phyloP scores from a whole-genome alignment of 2,888 invertebrate genomes.

The Parnassius mnemosyne region DNA sequence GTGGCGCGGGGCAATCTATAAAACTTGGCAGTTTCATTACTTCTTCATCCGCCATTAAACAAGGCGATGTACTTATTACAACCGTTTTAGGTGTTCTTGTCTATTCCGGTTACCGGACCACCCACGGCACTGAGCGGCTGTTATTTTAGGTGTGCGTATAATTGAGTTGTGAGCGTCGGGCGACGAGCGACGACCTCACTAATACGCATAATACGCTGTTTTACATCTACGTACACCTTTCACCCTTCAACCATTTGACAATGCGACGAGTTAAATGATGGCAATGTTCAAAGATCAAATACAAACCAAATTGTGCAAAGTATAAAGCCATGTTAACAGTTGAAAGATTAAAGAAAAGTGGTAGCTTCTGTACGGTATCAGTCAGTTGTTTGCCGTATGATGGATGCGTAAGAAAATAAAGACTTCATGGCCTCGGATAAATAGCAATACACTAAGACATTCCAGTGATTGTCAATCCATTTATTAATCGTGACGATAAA shows the following conservation, averaged over 20 bases:
- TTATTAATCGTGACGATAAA: too few relatives aligned
- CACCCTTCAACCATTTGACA: constrained; percentile 29
- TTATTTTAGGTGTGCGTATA: constrained; percentile 75
- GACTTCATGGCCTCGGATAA: too few relatives aligned
- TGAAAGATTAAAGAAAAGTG: too few relatives aligned
- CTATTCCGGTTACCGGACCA: constrained; percentile 63
- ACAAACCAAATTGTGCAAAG: too few relatives aligned
- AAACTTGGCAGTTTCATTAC: constrained; percentile 42
- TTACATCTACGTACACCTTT: constrained; percentile 51
- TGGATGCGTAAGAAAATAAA: too few relatives aligned
- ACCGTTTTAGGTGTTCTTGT: constrained; percentile 44
- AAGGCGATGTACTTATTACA: constrained; percentile 57
- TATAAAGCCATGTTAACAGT: too few relatives aligned
- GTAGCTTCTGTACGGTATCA: too few relatives aligned
- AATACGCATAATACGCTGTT: constrained; percentile 65
- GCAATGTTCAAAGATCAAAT: too few relatives aligned
- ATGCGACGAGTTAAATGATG: background rate
- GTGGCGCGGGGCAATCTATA: constrained; percentile 25
- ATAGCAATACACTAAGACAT: too few relatives aligned
- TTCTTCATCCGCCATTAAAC: constrained; percentile 34
- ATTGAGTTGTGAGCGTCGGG: constrained; percentile 70
- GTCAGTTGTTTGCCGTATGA: too few relatives aligned
- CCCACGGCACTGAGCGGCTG: constrained; percentile 41
- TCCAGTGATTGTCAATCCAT: too few relatives aligned
- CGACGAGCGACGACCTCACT: constrained; percentile 56